Percentiles rank a stretch among this genome's conserved stretches.
These are phyloP conservation scores for Meandrina meandrites DNA, from an alignment of 92 coral and sea anemone species.

Conservation along the genomic window DNA sequence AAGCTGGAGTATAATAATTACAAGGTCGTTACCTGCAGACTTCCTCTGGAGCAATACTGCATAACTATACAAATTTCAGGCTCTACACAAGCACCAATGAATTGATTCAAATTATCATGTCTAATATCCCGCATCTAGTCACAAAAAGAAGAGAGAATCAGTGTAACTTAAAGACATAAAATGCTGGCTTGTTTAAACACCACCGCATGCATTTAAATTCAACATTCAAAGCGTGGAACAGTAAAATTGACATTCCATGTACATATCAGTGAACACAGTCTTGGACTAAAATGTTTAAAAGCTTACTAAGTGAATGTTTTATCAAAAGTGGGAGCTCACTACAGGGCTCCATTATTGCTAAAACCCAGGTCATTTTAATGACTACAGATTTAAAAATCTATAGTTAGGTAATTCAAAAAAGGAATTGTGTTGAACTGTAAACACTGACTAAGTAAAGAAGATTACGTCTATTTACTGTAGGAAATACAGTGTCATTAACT, in stretches of 20 bases:
- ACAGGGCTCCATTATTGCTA: too few relatives aligned
- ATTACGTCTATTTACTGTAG: too few relatives aligned
- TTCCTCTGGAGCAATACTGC: conserved; percentile 91
- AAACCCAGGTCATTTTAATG: too few relatives aligned
- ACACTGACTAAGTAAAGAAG: too few relatives aligned
- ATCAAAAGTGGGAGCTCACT: too few relatives aligned
- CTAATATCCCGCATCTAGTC: conserved; percentile 84
- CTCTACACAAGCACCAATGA: conserved; percentile 88
- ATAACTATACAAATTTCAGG: conserved; percentile 82
- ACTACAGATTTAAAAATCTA: too few relatives aligned
- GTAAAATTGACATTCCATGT: too few relatives aligned
- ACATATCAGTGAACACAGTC: background rate
- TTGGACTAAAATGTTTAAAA: too few relatives aligned
- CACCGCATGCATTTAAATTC: background rate
- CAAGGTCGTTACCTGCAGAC: conserved; percentile 68
- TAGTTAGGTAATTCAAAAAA: too few relatives aligned
- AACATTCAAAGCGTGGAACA: background rate
- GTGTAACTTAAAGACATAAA: background rate
- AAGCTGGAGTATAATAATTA: background rate
- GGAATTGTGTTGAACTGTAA: too few relatives aligned
- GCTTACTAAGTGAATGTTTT: too few relatives aligned
- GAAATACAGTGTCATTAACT: too few relatives aligned
- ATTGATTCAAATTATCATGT: conserved; percentile 83
- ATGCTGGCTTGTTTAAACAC: background rate
- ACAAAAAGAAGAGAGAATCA: background rate